Percentiles rank a stretch among this genome's conserved stretches.
Conservation (phyloP, 2,888 invertebrate species). For the Hirtodrosophila cameraria region DNA sequence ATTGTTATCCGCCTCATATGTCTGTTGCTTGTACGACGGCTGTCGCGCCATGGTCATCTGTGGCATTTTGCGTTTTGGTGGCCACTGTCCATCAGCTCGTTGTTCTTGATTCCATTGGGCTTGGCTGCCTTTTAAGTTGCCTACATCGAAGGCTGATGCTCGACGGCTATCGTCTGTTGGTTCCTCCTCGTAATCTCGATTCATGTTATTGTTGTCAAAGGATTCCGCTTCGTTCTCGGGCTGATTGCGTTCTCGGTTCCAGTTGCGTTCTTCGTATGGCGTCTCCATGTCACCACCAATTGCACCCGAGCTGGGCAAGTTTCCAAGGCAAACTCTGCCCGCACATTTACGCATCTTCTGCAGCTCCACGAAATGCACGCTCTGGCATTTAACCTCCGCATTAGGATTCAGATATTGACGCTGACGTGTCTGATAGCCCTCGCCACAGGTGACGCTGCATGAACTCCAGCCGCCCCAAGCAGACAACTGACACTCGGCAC, state of each 20-base stretch:
- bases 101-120: constrained; percentile 25
- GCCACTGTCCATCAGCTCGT: constrained; percentile 13
- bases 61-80: constrained; percentile 4
- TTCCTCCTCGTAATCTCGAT: constrained; percentile 25
- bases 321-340: constrained; percentile 63
- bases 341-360: constrained; percentile 53
- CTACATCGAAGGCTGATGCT: constrained; percentile 44
- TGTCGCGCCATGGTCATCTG: constrained; percentile 8
- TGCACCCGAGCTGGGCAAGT: constrained; percentile 18
- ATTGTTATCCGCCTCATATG: neutral
- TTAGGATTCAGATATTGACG: constrained; percentile 87
- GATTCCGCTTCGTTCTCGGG: constrained; percentile 10
- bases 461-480: constrained; percentile 91
- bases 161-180: neutral
- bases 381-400: constrained; percentile 86
- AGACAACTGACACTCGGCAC: constrained; percentile 88
- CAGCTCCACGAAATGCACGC: constrained; percentile 39
- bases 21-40: too few species aligned
- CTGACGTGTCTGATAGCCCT: constrained; percentile 88
- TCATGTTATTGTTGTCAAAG: constrained; percentile 15
- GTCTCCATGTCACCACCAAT: constrained; percentile 17
- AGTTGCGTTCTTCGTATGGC: constrained; percentile 22
- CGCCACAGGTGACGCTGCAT: constrained; percentile 90
- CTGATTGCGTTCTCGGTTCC: constrained; percentile 3
- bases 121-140: constrained; percentile 56